phyloP scores from a whole-genome alignment of 2,797 vertebrate genomes.

The Natrix natrix region DNA sequence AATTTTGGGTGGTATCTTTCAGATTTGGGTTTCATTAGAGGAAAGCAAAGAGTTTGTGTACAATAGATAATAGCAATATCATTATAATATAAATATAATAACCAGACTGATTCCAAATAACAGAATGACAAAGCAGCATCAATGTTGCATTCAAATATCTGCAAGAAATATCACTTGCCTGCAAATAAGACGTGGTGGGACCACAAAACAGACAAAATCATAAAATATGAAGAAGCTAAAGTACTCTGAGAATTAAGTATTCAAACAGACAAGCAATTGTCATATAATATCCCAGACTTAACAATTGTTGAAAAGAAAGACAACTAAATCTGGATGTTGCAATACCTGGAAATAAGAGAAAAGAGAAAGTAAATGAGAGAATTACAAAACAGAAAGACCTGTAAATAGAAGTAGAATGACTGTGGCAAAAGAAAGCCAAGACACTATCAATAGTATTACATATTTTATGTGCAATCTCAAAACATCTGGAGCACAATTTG shows the following conservation, averaged over 20 bases:
- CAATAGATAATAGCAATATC: background rate
- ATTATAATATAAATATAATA: background rate
- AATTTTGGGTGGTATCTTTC: background rate
- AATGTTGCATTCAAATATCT: background rate
- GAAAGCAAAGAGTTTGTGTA: background rate
- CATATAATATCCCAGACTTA: background rate
- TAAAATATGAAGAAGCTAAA: background rate
- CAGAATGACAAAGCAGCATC: background rate
- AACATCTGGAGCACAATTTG: background rate
- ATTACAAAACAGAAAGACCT: background rate
- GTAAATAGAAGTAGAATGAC: background rate
- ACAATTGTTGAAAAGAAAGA: background rate
- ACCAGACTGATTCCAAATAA: background rate
- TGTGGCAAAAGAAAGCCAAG: background rate
- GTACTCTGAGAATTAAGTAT: background rate
- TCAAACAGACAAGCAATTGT: background rate
- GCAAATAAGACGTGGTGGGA: background rate
- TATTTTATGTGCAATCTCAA: background rate
- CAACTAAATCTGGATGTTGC: background rate
- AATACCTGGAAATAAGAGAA: background rate
- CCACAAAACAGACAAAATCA: background rate
- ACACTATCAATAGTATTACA: background rate
- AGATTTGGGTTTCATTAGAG: background rate
- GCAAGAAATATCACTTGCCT: background rate
- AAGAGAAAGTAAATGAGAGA: background rate